Base-by-base conservation (phyloP, 1,140 invertebrate genomes). In the Neuroterus valhalla region DNA sequence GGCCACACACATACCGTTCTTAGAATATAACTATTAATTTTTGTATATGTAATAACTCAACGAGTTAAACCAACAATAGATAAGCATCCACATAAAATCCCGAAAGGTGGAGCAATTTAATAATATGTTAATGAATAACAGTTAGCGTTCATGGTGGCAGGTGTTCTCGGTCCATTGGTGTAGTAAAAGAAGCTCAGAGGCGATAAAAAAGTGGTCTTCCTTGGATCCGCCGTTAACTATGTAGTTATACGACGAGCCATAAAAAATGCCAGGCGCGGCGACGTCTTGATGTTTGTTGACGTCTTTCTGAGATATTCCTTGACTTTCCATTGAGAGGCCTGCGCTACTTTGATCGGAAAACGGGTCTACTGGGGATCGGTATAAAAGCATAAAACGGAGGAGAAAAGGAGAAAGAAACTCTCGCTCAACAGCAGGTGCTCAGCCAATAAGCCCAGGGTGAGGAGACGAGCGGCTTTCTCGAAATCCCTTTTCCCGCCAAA, bases 401-500 rank as follows among this genome's bases (percentile, higher is more conserved):
- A 67, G 38, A 55, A 44, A 67, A 81, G 78, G 74, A 78, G 77
- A 75, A 70, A 76, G 72, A 72, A 80, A 79, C 72, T 75, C 66
- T 71, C 66, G 78, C 67, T 68, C 80, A 71, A 79, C 78, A 55
- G 73, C 77, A 85, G 83, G 83, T 81, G 80, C 78, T 79, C 71
- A 73, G 73, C 75, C 78, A 83, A 83, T 82, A 84, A 81, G 78
- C 77, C 67, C 68, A 66, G 43, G 72, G 71, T 43, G 69, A 48
- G 52, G 52, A 74, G 73, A 71, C 15, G 62, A 66, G 67, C 14
- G 48, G 66, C 45, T 67, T 17, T 23, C 46, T 70, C 52, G 77
- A 79, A 82, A 84, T 84, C 82, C 79, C 79, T 75, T 81, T 76
- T 81, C 72, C 76, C 85, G 79, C 78, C 79, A 84, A 86, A 88